Evolutionary conservation across 1,140 invertebrate genomes (phyloP).

Genomic region (Agrypnia vestita): DNA sequence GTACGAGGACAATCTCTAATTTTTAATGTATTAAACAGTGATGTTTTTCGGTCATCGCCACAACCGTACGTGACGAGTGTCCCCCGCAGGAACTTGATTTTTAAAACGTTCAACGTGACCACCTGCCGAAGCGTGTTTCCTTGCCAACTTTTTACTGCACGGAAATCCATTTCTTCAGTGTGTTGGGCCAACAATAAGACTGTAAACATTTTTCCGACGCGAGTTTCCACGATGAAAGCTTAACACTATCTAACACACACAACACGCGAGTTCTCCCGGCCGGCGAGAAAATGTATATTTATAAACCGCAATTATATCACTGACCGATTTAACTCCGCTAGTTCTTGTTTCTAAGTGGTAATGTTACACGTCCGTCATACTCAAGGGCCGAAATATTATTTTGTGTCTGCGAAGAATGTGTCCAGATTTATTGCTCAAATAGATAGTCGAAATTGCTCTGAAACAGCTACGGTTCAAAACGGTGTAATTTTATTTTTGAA

Average conservation of each 20-base stretch:
- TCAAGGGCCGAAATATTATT: slow-evolving; percentile 1
- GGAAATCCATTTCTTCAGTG: neutral
- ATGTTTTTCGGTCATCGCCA: too few relatives aligned
- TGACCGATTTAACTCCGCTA: slow-evolving; percentile 36
- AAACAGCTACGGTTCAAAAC: too few relatives aligned
- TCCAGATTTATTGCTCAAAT: too few relatives aligned
- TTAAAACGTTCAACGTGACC: slow-evolving; percentile 16
- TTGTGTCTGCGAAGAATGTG: too few relatives aligned
- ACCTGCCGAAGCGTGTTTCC: slow-evolving; percentile 8
- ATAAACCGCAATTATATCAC: slow-evolving; percentile 42
- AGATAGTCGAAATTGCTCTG: too few relatives aligned
- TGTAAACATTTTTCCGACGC: slow-evolving; percentile 11
- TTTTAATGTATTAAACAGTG: too few relatives aligned
- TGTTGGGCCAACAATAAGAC: neutral
- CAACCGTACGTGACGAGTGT: too few relatives aligned
- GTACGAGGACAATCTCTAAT: too few relatives aligned
- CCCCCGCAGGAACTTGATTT: neutral
- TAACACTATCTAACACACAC: neutral
- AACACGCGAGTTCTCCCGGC: neutral
- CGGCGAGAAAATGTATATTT: slow-evolving; percentile 17
- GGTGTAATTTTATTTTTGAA: too few relatives aligned
- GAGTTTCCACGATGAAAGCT: slow-evolving; percentile 31
- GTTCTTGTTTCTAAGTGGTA: slow-evolving; percentile 27
- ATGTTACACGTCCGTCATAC: neutral
- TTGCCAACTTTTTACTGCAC: slow-evolving; percentile 31